Conservation (phyloP, 2,797 vertebrate genomes). For the Staurois parvus region DNA sequence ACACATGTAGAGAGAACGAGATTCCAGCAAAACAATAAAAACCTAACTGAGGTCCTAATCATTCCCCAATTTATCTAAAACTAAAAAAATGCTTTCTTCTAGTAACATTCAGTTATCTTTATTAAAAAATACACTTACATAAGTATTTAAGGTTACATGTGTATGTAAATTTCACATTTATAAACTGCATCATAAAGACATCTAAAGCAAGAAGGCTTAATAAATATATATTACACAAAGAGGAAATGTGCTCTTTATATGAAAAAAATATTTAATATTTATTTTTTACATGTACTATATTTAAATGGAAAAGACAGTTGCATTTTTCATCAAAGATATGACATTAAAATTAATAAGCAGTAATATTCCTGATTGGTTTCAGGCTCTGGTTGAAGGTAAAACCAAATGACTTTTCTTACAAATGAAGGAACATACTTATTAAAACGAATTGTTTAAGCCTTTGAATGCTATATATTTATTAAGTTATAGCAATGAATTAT, state of each 20-base stretch:
- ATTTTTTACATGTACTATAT: conserved; percentile 42
- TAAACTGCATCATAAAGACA: neutral
- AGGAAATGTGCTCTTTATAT: conserved; percentile 25
- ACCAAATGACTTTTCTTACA: conserved; percentile 48
- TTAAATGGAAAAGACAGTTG: conserved; percentile 52
- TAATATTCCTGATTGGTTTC: conserved; percentile 57
- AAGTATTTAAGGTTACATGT: neutral
- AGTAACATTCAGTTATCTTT: too few species aligned
- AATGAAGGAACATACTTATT: conserved; percentile 52
- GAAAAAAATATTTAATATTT: conserved; percentile 36
- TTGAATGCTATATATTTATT: conserved; percentile 54
- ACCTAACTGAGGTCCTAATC: too few species aligned
- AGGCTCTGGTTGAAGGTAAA: conserved; percentile 58
- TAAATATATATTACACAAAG: conserved; percentile 25
- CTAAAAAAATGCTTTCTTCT: too few species aligned
- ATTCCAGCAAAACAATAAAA: too few species aligned
- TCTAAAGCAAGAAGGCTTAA: neutral
- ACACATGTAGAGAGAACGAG: too few species aligned
- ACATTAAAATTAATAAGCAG: conserved; percentile 61
- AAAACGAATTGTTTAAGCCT: conserved; percentile 38
- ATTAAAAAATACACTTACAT: too few species aligned
- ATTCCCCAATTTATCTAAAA: too few species aligned
- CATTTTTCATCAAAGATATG: conserved; percentile 59
- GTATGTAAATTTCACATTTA: neutral
- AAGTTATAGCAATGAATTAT: conserved; percentile 45